Evolutionary conservation across 1,140 invertebrate genomes (phyloP), one percentile per base, ranked within the genome.

Genomic region (Uloborus diversus): DNA sequence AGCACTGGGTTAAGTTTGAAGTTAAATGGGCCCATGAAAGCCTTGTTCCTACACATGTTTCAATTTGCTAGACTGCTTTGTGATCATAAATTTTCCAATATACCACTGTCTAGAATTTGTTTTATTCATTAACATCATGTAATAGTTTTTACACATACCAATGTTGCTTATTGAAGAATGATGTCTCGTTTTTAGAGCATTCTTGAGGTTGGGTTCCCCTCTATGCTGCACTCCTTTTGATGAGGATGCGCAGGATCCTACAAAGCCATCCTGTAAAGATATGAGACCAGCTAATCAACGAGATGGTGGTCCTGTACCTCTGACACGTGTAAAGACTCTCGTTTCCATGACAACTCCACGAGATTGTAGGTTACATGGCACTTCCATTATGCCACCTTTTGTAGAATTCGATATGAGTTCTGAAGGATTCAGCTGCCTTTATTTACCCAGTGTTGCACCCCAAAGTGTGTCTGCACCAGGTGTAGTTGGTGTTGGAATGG

Each of bases 341-440:
- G 89, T 90, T 42, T 99, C 97, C 1, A 99, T 99, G 97, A 97
- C 97, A 9, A 99, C 97, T 0, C 97, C 96, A 0, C 91, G 86
- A 37, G 89, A 90, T 80, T 86, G 73, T 35, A 86, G 83, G 84
- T 88, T 91, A 80, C 92, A 94, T 85, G 92, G 94, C 20, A 85
- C 89, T 23, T 83, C 88, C 53, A 93, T 94, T 3, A 88, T 94
- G 51, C 96, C 98, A 11, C 93, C 97, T 0, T 99, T 99, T 87
- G 95, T 99, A 13, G 98, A 99, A 86, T 94, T 99, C 85, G 96
- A 99, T 84, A 98, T 99, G 96, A 94, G 92, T n/a, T 93, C 95
- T 0, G 98, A 99, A 88, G 98, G 98, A 4, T 99, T 99, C 88
- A 97, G 96, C 0, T 98, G 96, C 85, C 88, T 99, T 0, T 99